Evolutionary conservation across 35 echinoderm and acorn worm species (phyloP), one percentile per base, ranked within the genome.

Genomic region (Acanthaster planci): DNA sequence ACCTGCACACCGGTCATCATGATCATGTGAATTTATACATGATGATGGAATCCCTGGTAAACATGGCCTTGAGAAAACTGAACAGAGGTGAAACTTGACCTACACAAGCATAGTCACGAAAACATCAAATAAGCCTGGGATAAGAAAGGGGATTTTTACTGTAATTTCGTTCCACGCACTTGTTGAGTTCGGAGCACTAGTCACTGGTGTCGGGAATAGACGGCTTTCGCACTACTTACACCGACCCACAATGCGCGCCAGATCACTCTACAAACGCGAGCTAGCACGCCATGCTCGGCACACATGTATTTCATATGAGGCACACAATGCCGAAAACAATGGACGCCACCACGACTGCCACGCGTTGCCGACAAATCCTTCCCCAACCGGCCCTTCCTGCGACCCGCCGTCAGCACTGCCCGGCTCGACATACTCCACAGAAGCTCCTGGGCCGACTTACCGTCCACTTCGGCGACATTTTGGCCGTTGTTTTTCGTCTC

Each of bases 401-500:
- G 38, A 87, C 19, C 39, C n/a, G 5, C 22, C 2, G 9, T 27
- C 40, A 19, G 17, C 75, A 30, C 37, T 40, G 77, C 4, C 27
- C 17, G 6, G 26, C 19, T 36, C 52, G 54, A 53, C 56, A 87
- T 38, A 39, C 14, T 8, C 19, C 50, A 44, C 31, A 87, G 40
- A 87, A 78, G 19, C 27, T 17, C 5, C 39, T 30, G 12, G 77
- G 7, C 26, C 2, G 15, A 18, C 86, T 94, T 84, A 94, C 87
- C 79, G 51, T 84, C 92, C 37, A 79, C 57, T 87, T 97, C 95
- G 19, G 93, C 91, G 31, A 76, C 90, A 81, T 97, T 90, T 90
- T 97, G 87, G 44, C 95, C 95, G 88, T 97, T 97, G 67, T 97
- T 97, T 86, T 88, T 89, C 51, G 88, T 79, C 79, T 97, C 95